phyloP scores from a whole-genome alignment of 2,888 invertebrate species.

The Platycheirus albimanus region DNA sequence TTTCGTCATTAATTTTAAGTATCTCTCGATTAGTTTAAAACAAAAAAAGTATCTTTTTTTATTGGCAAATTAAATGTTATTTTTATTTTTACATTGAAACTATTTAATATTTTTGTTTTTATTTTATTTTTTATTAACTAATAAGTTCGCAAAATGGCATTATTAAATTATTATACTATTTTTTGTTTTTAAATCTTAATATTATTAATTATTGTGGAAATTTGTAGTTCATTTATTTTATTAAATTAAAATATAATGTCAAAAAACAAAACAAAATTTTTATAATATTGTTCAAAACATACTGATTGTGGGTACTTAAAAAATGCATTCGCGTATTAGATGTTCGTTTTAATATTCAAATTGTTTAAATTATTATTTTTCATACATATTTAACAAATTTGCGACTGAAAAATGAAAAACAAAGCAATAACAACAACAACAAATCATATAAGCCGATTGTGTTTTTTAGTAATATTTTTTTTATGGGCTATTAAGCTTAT shows the following conservation, averaged over 20 bases:
- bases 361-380: conserved; percentile 37
- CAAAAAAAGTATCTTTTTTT: conserved; percentile 23
- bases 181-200: conserved; percentile 2
- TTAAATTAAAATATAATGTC: conserved; percentile 44
- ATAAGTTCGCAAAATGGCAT: conserved; percentile 45
- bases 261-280: conserved; percentile 7
- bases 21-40: conserved; percentile 63
- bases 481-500: conserved; percentile 40
- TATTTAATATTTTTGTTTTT: conserved; percentile 20
- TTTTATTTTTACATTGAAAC: background rate
- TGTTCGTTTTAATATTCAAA: conserved; percentile 20
- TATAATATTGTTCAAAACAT: no score
- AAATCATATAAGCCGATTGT: conserved; percentile 49
- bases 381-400: conserved; percentile 57
- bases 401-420: conserved; percentile 63
- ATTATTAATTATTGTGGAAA: conserved; percentile 22
- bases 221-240: conserved; percentile 49
- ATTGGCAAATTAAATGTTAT: conserved; percentile 13
- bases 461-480: conserved; percentile 28
- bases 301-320: conserved; percentile 65
- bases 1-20: conserved; percentile 69
- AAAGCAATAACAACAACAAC: conserved; percentile 28
- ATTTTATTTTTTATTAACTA: conserved; percentile 27
- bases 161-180: conserved; percentile 55
- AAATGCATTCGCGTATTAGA: conserved; percentile 35